Evolutionary conservation across 2,113 vertebrate genomes (phyloP).

Genomic region (Coptodon bakossiorum): DNA sequence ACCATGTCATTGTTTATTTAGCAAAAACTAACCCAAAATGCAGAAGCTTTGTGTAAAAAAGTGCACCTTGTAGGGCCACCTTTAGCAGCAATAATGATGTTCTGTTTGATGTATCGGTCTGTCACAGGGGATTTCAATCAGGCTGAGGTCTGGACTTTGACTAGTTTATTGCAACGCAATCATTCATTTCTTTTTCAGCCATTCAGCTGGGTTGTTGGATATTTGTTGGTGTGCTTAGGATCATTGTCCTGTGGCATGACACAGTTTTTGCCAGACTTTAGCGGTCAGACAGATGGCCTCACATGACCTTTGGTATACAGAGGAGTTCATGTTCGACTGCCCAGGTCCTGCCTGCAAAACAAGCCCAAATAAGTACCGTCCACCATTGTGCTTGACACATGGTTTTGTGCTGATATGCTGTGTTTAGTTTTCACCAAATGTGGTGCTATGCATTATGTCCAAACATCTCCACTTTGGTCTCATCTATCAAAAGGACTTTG

Average conservation of each 20-base stretch:
- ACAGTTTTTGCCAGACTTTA: neutral
- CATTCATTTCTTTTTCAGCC: neutral
- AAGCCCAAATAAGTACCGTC: neutral
- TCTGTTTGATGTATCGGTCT: neutral
- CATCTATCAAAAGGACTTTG: neutral
- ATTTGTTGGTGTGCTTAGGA: neutral
- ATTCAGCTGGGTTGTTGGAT: neutral
- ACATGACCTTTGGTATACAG: neutral
- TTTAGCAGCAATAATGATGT: neutral
- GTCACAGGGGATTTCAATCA: neutral
- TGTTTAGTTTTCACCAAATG: neutral
- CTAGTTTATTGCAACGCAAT: neutral
- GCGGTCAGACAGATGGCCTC: neutral
- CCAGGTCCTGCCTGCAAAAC: neutral
- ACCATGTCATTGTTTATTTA: neutral
- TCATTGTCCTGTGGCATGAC: neutral
- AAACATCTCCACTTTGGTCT: neutral
- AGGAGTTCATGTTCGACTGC: neutral
- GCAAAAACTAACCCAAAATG: neutral
- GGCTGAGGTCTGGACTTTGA: neutral
- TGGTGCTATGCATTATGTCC: neutral
- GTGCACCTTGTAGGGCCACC: neutral
- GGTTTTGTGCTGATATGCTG: neutral
- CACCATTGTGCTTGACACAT: neutral
- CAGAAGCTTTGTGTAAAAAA: neutral